These are phyloP conservation scores for Pristionchus mayeri DNA, from an alignment of 2,888 invertebrate species.

Conservation along the genomic window DNA sequence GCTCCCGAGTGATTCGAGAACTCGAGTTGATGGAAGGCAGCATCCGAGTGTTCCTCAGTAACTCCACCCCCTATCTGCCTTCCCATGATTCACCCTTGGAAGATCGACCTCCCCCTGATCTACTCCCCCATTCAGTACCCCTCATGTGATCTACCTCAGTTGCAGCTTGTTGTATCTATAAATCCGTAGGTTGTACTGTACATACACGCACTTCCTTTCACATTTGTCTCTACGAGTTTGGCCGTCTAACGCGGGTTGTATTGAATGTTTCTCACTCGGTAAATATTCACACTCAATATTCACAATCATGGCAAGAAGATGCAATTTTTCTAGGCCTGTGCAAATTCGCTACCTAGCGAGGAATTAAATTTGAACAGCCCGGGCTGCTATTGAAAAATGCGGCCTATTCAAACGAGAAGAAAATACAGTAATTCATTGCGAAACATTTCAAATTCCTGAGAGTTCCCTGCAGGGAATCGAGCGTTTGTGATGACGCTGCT, in stretches of 20 bases:
- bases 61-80: constrained; percentile 19
- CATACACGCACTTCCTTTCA: constrained; percentile 8
- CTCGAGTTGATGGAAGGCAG: constrained; percentile 27
- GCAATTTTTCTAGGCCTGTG: too few relatives aligned
- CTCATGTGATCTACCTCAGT: constrained; percentile 2
- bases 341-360: too few relatives aligned
- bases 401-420: too few relatives aligned
- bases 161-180: background rate
- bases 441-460: too few relatives aligned
- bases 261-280: constrained; percentile 29
- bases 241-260: background rate
- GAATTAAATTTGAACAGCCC: too few relatives aligned
- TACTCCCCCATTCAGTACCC: background rate
- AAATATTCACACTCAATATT: constrained; percentile 17
- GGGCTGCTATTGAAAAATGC: too few relatives aligned
- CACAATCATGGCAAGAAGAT: too few relatives aligned
- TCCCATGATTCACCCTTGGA: background rate
- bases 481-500: too few relatives aligned
- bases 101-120: constrained; percentile 20
- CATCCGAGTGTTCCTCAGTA: background rate
- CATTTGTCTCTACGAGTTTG: background rate
- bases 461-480: too few relatives aligned
- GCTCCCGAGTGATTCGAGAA: constrained; percentile 40
- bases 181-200: background rate
- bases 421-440: too few relatives aligned